Conservation (phyloP, 1,140 invertebrate genomes). For the Pseudomyrmex dendroicus region DNA sequence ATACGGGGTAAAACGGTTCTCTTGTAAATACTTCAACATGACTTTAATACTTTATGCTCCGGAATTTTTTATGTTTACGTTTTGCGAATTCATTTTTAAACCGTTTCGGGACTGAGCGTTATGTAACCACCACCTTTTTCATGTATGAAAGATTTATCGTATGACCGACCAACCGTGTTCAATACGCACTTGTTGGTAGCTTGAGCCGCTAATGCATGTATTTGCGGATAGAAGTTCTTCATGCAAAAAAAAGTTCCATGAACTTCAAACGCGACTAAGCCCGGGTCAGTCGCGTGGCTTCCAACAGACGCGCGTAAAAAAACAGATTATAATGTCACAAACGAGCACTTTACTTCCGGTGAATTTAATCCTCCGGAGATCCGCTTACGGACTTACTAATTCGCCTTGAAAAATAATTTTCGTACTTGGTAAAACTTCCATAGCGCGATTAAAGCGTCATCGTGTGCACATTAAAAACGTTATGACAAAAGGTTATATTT, state of each 20-base stretch:
- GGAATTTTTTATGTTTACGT: too few relatives aligned
- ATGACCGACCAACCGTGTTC: conserved; percentile 3
- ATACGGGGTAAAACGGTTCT: neutral
- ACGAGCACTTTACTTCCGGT: neutral
- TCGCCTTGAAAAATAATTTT: conserved; percentile 34
- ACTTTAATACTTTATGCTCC: too few relatives aligned
- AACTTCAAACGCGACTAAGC: conserved; percentile 27
- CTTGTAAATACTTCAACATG: too few relatives aligned
- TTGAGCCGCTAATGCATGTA: conserved; percentile 15
- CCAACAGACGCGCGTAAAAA: neutral
- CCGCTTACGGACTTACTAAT: conserved; percentile 38
- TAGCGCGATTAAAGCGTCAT: neutral
- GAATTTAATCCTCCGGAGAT: conserved; percentile 26
- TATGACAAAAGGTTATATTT: neutral
- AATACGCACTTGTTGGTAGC: conserved; percentile 6
- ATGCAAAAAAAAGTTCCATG: neutral
- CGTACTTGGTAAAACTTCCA: neutral
- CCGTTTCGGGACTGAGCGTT: neutral
- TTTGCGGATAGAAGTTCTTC: neutral
- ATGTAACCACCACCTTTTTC: neutral
- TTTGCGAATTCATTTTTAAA: neutral
- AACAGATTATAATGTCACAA: conserved; percentile 60
- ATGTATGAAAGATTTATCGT: conserved; percentile 1
- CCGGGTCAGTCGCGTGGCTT: conserved; percentile 27
- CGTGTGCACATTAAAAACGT: neutral